Conservation (phyloP, 92 coral and sea anemone genomes). For the Palythoa grandis region DNA sequence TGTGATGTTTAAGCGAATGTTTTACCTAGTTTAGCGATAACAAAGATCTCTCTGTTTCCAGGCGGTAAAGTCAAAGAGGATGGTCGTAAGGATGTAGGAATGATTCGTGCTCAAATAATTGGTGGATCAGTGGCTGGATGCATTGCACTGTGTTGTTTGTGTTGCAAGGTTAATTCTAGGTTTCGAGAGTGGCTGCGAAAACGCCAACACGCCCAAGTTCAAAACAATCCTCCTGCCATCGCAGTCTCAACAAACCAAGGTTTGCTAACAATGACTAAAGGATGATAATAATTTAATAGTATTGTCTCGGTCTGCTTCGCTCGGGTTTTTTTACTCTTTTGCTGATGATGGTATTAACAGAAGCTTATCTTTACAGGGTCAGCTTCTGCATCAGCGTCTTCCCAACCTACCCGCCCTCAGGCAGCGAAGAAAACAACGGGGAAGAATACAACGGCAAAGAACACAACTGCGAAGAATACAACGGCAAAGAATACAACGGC, state of each 20-base stretch:
- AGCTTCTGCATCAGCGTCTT: not conserved
- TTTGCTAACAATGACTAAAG: not conserved
- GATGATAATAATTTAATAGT: too few species aligned
- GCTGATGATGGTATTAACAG: not conserved
- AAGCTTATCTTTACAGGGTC: not conserved
- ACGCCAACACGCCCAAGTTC: not conserved
- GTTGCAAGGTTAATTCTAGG: not conserved
- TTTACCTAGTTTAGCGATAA: not conserved
- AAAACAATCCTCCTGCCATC: not conserved
- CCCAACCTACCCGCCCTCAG: not conserved
- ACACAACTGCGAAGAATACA: too few species aligned
- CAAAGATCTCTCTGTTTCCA: not conserved
- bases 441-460: too few species aligned
- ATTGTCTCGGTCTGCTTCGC: too few species aligned
- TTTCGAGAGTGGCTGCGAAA: too few species aligned
- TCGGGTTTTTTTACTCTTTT: too few species aligned
- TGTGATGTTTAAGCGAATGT: too few species aligned
- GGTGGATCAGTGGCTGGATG: not conserved
- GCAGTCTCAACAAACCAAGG: not conserved
- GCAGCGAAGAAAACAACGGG: not conserved
- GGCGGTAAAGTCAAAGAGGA: not conserved
- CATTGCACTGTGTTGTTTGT: not conserved
- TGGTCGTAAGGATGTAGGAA: too few species aligned
- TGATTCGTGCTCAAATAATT: not conserved
- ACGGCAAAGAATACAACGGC: too few species aligned